Conservation (phyloP, 92 coral and sea anemone genomes). For the Porites divaricata region DNA sequence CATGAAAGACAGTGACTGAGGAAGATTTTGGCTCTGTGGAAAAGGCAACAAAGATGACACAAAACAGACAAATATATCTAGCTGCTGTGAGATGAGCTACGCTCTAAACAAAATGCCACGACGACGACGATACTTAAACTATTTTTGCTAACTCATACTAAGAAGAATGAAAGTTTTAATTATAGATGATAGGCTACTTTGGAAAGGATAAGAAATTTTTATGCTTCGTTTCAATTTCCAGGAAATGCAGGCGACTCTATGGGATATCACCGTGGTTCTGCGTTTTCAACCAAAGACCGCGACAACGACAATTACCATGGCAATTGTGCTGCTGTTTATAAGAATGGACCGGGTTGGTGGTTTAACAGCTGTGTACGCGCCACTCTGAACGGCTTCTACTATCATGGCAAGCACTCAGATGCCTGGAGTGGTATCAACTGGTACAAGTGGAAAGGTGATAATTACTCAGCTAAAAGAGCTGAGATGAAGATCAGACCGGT, state of each 20-base stretch:
- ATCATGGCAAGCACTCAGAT: neutral
- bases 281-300: neutral
- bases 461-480: neutral
- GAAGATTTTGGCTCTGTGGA: too few relatives aligned
- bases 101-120: too few relatives aligned
- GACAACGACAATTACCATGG: neutral
- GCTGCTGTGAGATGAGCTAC: too few relatives aligned
- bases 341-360: neutral
- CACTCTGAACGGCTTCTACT: neutral
- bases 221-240: neutral
- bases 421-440: neutral
- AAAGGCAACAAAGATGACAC: too few relatives aligned
- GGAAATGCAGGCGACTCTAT: conserved; percentile 4
- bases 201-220: too few relatives aligned
- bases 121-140: too few relatives aligned
- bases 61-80: too few relatives aligned
- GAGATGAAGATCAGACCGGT: neutral
- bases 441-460: neutral
- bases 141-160: too few relatives aligned
- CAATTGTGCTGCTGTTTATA: neutral
- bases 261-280: neutral
- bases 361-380: neutral
- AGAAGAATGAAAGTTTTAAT: too few relatives aligned
- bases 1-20: too few relatives aligned
- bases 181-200: too few relatives aligned